Base-by-base conservation (phyloP, 2,113 vertebrate species). In the Ciconia stormi region DNA sequence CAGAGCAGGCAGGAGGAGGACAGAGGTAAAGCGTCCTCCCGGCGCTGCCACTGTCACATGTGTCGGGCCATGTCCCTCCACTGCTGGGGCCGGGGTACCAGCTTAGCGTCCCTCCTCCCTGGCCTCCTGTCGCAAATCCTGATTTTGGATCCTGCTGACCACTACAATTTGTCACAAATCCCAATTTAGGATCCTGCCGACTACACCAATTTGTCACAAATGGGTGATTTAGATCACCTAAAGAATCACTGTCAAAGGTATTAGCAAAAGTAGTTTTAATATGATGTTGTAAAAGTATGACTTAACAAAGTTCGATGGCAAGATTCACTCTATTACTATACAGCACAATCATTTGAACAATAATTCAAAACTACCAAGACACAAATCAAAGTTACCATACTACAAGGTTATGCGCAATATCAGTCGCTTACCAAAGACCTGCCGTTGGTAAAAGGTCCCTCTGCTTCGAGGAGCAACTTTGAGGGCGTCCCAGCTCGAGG, bases 21-120 rank as follows among this genome's bases (percentile, higher is more conserved):
- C 11, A 16, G 44, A 26, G n/a, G 69, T 6, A 2, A 26, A 44
- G 30, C 3, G 1, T 40, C 29, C 86, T 40, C 42, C 62, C 7
- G 63, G 30, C 1, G 0, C 40, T 8, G 52, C 30, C 2, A 1
- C 55, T 20, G 10, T 9, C 36, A 13, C 23, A 11, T 3, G 1
- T 9, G 23, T 23, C 5, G 0, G 14, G n/a, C 61, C 42, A 47
- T 1, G 2, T 61, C 55, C 55, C 16, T 29, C 13, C 20, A 2
- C n/a, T 6, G 19, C 59, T 10, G 23, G 42, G 23, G 23, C 26
- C 1, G 1, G 13, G 27, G 17, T 50, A 11, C 11, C 14, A 34
- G n/a, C n/a, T 16, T 12, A 67, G 42, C 34, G 55, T 29, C 52
- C 21, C 20, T 20, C 32, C 46, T 13, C 32, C 32, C 53, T 11